These are phyloP conservation scores for Tetrapedia diversipes DNA, from an alignment of 2,888 invertebrate species.

Conservation along the genomic window DNA sequence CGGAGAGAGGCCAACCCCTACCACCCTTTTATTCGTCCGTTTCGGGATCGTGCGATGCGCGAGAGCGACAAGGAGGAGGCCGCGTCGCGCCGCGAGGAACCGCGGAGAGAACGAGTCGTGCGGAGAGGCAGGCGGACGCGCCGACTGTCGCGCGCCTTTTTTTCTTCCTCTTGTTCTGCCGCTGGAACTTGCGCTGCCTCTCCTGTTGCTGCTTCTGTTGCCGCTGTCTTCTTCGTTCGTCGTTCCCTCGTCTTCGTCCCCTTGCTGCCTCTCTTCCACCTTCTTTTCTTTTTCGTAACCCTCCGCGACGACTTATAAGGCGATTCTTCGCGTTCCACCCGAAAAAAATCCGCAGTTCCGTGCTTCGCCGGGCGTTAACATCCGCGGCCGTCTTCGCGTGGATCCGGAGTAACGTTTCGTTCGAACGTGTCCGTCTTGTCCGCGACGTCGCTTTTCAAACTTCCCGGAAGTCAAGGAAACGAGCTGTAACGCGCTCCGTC, in stretches of 20 bases:
- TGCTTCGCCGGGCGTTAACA: conserved; percentile 57
- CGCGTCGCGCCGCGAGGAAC: conserved; percentile 14
- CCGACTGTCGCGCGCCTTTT: conserved; percentile 76
- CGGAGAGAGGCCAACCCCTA: conserved; percentile 30
- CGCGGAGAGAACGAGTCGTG: conserved; percentile 50
- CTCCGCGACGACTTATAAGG: conserved; percentile 79
- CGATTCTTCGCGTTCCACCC: conserved; percentile 79
- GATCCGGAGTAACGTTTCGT: conserved; percentile 57
- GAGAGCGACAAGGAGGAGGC: conserved; percentile 55
- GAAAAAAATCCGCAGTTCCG: conserved; percentile 74
- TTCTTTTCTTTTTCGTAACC: conserved; percentile 67
- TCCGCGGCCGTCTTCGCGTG: conserved; percentile 43
- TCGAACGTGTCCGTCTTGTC: too few species aligned
- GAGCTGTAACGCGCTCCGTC: too few species aligned
- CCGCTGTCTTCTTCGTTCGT: conserved; percentile 53
- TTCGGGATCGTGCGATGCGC: conserved; percentile 62
- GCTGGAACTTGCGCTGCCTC: conserved; percentile 47
- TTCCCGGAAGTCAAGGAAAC: conserved; percentile 13
- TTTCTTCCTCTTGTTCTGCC: conserved; percentile 61
- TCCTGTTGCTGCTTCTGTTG: conserved; percentile 45
- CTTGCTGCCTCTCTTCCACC: conserved; percentile 39
- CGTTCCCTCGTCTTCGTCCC: conserved; percentile 40
- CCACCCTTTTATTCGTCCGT: conserved; percentile 62
- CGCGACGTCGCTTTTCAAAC: too few species aligned
- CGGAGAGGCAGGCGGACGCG: conserved; percentile 62